Conservation (phyloP, 2,888 invertebrate genomes). For the Fissipunctia ypsillon region DNA sequence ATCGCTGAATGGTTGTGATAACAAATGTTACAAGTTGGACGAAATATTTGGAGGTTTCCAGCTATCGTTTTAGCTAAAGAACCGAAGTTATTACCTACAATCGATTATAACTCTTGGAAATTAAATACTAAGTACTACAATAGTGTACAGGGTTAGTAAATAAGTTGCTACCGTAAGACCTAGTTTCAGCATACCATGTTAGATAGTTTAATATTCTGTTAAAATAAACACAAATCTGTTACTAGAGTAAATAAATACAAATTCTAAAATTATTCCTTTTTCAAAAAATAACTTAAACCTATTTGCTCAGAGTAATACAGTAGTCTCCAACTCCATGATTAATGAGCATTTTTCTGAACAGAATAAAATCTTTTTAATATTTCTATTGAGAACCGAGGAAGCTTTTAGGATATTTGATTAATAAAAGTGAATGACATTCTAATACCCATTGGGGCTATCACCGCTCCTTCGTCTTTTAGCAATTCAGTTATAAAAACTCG, state of each 20-base stretch:
- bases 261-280: no score
- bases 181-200: no score
- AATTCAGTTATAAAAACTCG: conserved; percentile 51
- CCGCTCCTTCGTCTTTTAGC: conserved; percentile 24
- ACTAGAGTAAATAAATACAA: no score
- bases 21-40: conserved; percentile 27
- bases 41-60: conserved; percentile 18
- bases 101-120: no score
- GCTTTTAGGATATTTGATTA: conserved; percentile 2
- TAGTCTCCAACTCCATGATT: not conserved
- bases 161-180: no score
- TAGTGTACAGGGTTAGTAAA: not conserved
- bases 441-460: conserved; percentile 33
- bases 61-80: not conserved
- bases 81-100: not conserved
- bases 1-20: conserved; percentile 42
- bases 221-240: no score
- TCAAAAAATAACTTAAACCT: not conserved
- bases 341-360: conserved; percentile 2
- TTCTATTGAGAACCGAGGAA: not conserved
- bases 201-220: no score
- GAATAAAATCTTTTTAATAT: conserved; percentile 1
- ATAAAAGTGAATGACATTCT: conserved; percentile 23
- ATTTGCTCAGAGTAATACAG: not conserved
- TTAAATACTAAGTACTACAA: not conserved